Evolutionary conservation across 2,113 vertebrate genomes (phyloP), one percentile per base, ranked within the genome.

Genomic region (Athene noctua): DNA sequence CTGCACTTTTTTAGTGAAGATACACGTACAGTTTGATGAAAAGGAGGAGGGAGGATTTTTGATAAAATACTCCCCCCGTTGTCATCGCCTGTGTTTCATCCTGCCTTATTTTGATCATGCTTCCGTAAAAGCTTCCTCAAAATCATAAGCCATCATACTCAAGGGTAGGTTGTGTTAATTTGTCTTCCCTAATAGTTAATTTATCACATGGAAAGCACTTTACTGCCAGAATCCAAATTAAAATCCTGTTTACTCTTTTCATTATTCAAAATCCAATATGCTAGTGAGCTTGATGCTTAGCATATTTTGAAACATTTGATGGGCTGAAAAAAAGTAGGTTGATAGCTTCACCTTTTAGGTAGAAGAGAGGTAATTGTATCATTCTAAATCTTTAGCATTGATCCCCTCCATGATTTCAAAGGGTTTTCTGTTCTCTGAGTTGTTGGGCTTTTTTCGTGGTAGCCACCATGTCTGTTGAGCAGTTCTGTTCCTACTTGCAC

Each of bases 171-270:
- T 57, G 73, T 75, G 38, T 88, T 95, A 91, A 68, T 94, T 93
- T 91, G 49, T 96, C 91, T 96, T 94, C 62, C 90, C 65, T 89
- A 86, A 92, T 79, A 91, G 93, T 94, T 93, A 86, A 96, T 96
- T 96, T 93, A 66, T 95, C 96, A 91, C 80, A 52, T 68, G 65
- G 94, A 93, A 92, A 86, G 83, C 51, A 25, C 86, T 95, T 92
- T 78, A 79, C 86, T 79, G 80, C 94, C 96, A 94, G 92, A 92
- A 95, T 93, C 90, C 95, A 94, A 96, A 93, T 96, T 82, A 93
- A 90, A 96, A 96, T 74, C 77, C 80, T 97, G 92, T 93, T 97
- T 95, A 92, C 74, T 80, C 94, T 95, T 96, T 94, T 94, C 89
- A 93, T 82, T 88, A 92, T 92, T 95, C 96, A 95, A 91, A 93